These are phyloP conservation scores for Petrocephalus schoutedeni DNA, from an alignment of 2,797 vertebrate genomes.

Conservation along the genomic window DNA sequence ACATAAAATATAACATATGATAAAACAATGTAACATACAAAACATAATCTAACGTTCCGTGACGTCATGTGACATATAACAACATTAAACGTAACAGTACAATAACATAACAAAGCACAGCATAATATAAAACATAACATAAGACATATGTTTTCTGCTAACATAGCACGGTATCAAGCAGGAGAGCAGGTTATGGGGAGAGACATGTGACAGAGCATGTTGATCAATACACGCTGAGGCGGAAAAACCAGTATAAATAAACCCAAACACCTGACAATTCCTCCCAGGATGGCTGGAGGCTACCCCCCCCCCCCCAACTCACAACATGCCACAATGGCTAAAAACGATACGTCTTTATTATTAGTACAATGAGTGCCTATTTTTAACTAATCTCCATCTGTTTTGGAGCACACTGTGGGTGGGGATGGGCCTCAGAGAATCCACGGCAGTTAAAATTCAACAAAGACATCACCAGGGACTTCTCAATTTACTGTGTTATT, in stretches of 20 bases:
- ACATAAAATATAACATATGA: background rate
- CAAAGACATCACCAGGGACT: background rate
- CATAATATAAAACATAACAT: too few species aligned
- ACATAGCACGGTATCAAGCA: background rate
- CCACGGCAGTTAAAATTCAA: background rate
- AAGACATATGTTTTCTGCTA: too few species aligned
- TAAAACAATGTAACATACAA: too few species aligned
- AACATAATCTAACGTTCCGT: too few species aligned
- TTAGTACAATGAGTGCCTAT: background rate
- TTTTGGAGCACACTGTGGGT: background rate
- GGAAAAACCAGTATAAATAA: background rate
- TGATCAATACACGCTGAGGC: background rate
- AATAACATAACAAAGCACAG: too few species aligned
- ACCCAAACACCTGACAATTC: background rate
- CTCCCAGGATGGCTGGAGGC: background rate
- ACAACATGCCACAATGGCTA: background rate
- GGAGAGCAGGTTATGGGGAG: background rate
- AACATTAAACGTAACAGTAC: too few species aligned
- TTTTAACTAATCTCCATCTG: constrained; percentile 28
- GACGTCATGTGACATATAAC: too few species aligned
- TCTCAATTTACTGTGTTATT: background rate
- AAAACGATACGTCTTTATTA: background rate
- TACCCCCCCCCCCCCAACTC: background rate
- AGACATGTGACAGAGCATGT: background rate
- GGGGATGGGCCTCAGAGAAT: background rate